phyloP scores from a whole-genome alignment of 1,140 invertebrate species.

The Anoplolepis gracilipes region DNA sequence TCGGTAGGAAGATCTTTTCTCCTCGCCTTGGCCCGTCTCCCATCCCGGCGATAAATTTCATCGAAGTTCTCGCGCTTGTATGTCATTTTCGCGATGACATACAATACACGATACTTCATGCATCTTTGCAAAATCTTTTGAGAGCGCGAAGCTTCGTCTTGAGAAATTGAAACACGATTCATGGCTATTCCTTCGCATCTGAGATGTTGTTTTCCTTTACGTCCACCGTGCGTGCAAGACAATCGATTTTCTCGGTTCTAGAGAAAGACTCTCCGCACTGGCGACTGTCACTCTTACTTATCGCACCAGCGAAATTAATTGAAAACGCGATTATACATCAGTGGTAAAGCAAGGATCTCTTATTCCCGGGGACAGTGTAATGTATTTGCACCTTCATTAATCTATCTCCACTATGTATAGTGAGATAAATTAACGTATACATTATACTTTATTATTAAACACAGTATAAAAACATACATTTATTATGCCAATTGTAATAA shows the following conservation, averaged over 20 bases:
- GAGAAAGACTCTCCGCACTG: not conserved
- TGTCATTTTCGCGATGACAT: slow-evolving; percentile 50
- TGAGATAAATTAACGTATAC: too few species aligned
- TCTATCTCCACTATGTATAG: too few species aligned
- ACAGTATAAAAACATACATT: not conserved
- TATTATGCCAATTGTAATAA: not conserved
- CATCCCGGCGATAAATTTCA: slow-evolving; percentile 43
- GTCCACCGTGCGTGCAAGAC: slow-evolving; percentile 11
- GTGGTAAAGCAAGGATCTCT: not conserved
- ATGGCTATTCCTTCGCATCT: slow-evolving; percentile 15
- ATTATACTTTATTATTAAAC: slow-evolving; percentile 13
- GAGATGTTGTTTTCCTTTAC: slow-evolving; percentile 45
- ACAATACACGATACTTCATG: slow-evolving; percentile 44
- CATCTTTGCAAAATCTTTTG: slow-evolving; percentile 54
- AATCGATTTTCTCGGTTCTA: slow-evolving; percentile 51
- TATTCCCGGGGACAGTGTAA: not conserved
- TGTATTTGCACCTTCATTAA: not conserved
- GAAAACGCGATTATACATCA: not conserved
- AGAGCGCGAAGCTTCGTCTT: slow-evolving; percentile 15
- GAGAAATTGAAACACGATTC: slow-evolving; percentile 57
- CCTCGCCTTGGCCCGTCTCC: slow-evolving; percentile 31
- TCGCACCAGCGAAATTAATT: slow-evolving; percentile 20
- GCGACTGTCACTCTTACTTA: not conserved
- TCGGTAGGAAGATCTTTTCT: slow-evolving; percentile 27
- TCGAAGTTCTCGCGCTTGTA: slow-evolving; percentile 46